Evolutionary conservation across 1,140 invertebrate genomes (phyloP).

Genomic region (Epicauta chinensis): DNA sequence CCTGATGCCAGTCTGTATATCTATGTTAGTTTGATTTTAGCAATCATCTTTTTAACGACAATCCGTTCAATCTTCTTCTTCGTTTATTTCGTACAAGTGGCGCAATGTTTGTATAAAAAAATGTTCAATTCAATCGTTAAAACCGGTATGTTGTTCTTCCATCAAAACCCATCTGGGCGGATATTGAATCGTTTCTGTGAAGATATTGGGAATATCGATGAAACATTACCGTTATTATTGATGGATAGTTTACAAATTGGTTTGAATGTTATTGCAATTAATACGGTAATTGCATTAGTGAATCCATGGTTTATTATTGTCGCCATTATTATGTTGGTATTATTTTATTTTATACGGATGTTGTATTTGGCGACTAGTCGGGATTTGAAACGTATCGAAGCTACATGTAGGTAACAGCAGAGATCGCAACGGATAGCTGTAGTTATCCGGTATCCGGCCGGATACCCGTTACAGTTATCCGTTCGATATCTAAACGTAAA

Average conservation of each 20-base stretch:
- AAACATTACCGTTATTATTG: slow-evolving; percentile 66
- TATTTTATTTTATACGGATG: slow-evolving; percentile 59
- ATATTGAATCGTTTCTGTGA: slow-evolving; percentile 73
- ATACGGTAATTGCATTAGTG: slow-evolving; percentile 50
- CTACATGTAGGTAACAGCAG: slow-evolving; percentile 72
- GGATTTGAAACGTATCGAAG: slow-evolving; percentile 83
- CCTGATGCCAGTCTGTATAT: slow-evolving; percentile 37
- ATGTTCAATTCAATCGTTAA: slow-evolving; percentile 79
- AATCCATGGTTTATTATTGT: slow-evolving; percentile 57
- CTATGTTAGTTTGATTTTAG: slow-evolving; percentile 44
- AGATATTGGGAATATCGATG: slow-evolving; percentile 76
- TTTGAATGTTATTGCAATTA: slow-evolving; percentile 27
- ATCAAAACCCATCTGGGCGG: slow-evolving; percentile 72
- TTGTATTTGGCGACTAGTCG: slow-evolving; percentile 78
- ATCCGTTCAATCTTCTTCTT: slow-evolving; percentile 67
- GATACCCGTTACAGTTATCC: no score
- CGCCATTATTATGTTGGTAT: slow-evolving; percentile 49
- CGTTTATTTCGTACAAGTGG: slow-evolving; percentile 62
- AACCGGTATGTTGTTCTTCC: slow-evolving; percentile 84
- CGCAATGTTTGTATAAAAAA: slow-evolving; percentile 59
- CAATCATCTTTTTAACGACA: slow-evolving; percentile 51
- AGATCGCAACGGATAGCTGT: neutral
- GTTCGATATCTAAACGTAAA: no score
- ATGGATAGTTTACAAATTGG: slow-evolving; percentile 64
- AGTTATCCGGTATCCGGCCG: no score